phyloP scores from a whole-genome alignment of 2,888 invertebrate species.

The Apocheima hispidaria region DNA sequence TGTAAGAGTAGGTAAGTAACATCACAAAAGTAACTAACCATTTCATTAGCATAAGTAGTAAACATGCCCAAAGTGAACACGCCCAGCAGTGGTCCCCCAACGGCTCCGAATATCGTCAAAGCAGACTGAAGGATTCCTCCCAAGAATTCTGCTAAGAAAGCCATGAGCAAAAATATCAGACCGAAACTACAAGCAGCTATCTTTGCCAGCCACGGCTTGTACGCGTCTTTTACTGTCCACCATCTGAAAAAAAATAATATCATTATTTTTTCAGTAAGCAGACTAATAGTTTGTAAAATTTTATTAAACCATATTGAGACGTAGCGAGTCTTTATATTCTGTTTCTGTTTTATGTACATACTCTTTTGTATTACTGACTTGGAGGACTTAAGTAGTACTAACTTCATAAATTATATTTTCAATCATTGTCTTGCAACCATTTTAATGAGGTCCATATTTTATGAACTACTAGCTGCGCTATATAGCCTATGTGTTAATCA shows the following conservation, averaged over 20 bases:
- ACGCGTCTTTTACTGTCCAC: conserved; percentile 62
- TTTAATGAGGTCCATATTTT: too few species aligned
- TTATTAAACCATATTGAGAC: too few species aligned
- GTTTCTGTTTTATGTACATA: too few species aligned
- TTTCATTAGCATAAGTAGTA: conserved; percentile 89
- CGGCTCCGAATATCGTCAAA: conserved; percentile 93
- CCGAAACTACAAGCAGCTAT: conserved; percentile 91
- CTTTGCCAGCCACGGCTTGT: conserved; percentile 86
- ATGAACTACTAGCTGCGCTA: too few species aligned
- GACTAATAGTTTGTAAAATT: too few species aligned
- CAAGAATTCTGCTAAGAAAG: conserved; percentile 92
- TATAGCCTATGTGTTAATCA: too few species aligned
- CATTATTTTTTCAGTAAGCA: too few species aligned
- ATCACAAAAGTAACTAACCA: conserved; percentile 64
- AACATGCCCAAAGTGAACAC: conserved; percentile 95
- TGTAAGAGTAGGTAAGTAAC: not conserved
- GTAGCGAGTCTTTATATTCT: too few species aligned
- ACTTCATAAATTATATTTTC: too few species aligned
- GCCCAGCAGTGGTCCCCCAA: conserved; percentile 94
- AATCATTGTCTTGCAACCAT: too few species aligned
- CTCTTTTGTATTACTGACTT: too few species aligned
- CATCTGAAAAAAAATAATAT: conserved; percentile 55
- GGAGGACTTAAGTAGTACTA: too few species aligned
- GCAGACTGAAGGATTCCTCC: conserved; percentile 94
- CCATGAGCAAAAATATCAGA: conserved; percentile 90